Evolutionary conservation across 2,797 vertebrate genomes (phyloP), one percentile per base, ranked within the genome.

Genomic region (Tamandua tetradactyla): DNA sequence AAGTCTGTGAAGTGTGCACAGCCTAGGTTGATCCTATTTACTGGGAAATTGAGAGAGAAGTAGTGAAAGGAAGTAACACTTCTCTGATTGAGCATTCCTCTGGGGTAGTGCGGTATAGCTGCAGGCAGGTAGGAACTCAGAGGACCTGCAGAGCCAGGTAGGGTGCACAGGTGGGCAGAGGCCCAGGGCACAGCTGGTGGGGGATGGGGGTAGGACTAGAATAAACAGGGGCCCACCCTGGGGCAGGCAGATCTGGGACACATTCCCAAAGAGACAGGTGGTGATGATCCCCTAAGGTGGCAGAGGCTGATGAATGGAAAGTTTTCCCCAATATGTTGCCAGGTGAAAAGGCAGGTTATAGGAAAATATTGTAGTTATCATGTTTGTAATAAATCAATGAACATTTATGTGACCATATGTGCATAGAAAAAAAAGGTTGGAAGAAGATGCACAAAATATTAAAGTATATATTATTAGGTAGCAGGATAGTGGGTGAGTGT

Each of bases 311-410:
- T 14, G 4, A 27, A 2, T 40, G 49, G 66, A n/a, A 76, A 81
- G 78, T 25, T 7, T 59, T 44, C 87, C 57, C 5, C 66, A 13
- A 30, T 1, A 7, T 27, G 42, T 18, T 27, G 49, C 22, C 30
- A 89, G 57, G 37, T 89, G 37, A 44, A 47, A 94, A 83, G 68
- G 35, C 62, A 57, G 75, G 22, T 62, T 86, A 11, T 11, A 30
- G 71, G 55, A 23, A 86, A 78, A 72, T 44, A 37, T 37, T 81
- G 40, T 23, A 76, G 62, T 5, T 23, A 47, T 72, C 23, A 76
- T 35, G 40, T 84, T 37, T 30, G 32, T 47, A 35, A 89, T 79
- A 91, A 91, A 90, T 25, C 59, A 62, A 64, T 10, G 12, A n/a
- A 49, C 69, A 7, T 37, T 71, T 81, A 66, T 5, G 13, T 27